These are phyloP conservation scores for Acarapis woodi DNA, from an alignment of 1,140 invertebrate species.

Conservation along the genomic window DNA sequence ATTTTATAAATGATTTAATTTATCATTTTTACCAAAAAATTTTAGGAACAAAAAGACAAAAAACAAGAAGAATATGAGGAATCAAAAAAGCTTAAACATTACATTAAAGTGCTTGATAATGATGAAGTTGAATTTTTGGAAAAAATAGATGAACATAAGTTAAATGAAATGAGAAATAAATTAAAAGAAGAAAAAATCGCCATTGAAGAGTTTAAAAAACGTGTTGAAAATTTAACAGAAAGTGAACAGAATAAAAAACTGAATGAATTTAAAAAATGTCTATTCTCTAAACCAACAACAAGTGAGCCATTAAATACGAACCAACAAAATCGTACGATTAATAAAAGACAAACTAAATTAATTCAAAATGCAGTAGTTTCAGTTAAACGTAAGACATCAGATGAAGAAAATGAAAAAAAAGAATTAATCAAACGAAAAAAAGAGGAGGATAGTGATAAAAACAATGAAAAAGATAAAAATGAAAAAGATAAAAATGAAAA, in stretches of 20 bases:
- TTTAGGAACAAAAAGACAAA: conserved; percentile 68
- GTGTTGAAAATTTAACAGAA: conserved; percentile 43
- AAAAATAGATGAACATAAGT: conserved; percentile 49
- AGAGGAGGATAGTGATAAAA: too few relatives aligned
- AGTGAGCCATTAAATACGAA: conserved; percentile 14
- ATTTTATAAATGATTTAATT: too few relatives aligned
- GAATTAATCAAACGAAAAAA: too few relatives aligned
- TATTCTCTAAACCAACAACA: conserved; percentile 2
- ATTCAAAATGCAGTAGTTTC: too few relatives aligned
- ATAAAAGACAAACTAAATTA: too few relatives aligned
- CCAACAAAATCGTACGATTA: too few relatives aligned
- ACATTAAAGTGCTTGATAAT: conserved; percentile 73
- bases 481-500: too few relatives aligned
- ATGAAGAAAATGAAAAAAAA: too few relatives aligned
- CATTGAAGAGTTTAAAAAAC: conserved; percentile 44
- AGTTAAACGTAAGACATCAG: too few relatives aligned
- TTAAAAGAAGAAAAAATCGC: conserved; percentile 43
- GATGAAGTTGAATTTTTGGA: conserved; percentile 82
- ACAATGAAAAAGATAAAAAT: too few relatives aligned
- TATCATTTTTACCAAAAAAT: too few relatives aligned
- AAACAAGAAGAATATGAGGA: conserved; percentile 80
- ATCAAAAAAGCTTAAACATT: conserved; percentile 68
- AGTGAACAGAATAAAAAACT: conserved; percentile 12
- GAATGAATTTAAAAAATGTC: conserved; percentile 8
- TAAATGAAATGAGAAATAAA: conserved; percentile 47